These are phyloP conservation scores for Zhengitettix transpicula DNA, from an alignment of 2,888 invertebrate genomes.

Conservation along the genomic window DNA sequence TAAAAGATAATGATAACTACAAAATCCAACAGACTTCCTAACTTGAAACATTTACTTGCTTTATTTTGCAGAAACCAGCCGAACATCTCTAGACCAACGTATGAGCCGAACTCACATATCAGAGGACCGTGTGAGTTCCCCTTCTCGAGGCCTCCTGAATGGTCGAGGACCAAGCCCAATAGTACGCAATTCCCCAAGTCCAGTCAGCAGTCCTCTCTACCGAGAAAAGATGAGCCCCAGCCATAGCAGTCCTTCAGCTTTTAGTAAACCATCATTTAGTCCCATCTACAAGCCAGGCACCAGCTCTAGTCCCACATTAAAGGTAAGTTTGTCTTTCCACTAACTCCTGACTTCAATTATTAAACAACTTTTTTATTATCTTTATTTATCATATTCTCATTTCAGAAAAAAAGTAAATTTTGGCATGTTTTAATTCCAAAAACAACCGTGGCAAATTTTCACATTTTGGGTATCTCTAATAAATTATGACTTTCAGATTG, in stretches of 20 bases:
- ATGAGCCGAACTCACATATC: constrained; percentile 10
- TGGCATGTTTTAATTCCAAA: too few relatives aligned
- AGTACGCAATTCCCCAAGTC: constrained; percentile 8
- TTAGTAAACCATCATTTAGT: constrained; percentile 2
- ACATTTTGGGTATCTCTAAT: too few relatives aligned
- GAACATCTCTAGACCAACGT: constrained; percentile 9
- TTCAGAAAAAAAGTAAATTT: too few relatives aligned
- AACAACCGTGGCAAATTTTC: too few relatives aligned
- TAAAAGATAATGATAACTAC: too few relatives aligned
- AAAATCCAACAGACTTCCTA: not conserved
- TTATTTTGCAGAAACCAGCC: constrained; percentile 6
- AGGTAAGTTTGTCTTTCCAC: not conserved
- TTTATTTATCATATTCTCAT: too few relatives aligned
- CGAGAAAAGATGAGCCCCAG: constrained; percentile 1
- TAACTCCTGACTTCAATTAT: too few relatives aligned
- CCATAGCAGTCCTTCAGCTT: not conserved
- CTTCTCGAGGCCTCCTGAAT: constrained; percentile 7
- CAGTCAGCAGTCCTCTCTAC: constrained; percentile 3
- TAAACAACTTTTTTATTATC: too few relatives aligned
- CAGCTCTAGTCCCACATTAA: not conserved
- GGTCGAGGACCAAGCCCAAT: constrained; percentile 8
- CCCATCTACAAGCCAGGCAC: constrained; percentile 5
- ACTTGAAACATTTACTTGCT: not conserved
- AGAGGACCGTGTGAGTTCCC: constrained; percentile 9
- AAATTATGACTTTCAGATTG: too few relatives aligned